Conservation (phyloP, 1,140 invertebrate species). For the Leptinotarsa defecta region DNA sequence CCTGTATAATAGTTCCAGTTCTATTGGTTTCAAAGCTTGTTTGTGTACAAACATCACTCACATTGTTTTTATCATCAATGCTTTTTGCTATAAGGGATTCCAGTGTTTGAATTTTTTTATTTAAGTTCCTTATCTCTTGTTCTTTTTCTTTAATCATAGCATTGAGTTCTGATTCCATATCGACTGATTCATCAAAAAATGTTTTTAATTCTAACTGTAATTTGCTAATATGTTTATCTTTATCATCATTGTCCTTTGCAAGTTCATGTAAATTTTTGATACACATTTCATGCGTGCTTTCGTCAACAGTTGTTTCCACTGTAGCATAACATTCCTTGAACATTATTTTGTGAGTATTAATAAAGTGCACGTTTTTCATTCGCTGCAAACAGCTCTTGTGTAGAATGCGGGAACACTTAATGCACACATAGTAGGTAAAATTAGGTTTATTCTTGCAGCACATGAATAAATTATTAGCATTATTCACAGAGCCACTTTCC, state of each 20-base stretch:
- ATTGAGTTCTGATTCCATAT: slow-evolving; percentile 14
- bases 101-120: too few species aligned
- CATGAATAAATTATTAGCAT: slow-evolving; percentile 14
- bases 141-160: background rate
- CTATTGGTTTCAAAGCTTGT: too few species aligned
- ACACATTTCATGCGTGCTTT: background rate
- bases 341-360: slow-evolving; percentile 10
- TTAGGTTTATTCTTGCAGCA: slow-evolving; percentile 16
- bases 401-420: slow-evolving; percentile 15
- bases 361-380: slow-evolving; percentile 16
- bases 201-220: slow-evolving; percentile 11
- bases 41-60: too few species aligned
- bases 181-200: slow-evolving; percentile 1
- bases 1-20: background rate
- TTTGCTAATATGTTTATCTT: slow-evolving; percentile 10
- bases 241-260: background rate
- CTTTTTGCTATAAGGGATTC: too few species aligned
- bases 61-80: too few species aligned
- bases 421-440: slow-evolving; percentile 17
- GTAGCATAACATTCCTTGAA: background rate
- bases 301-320: background rate
- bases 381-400: slow-evolving; percentile 17
- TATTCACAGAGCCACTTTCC: slow-evolving; percentile 16
- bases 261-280: background rate
- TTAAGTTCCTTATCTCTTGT: too few species aligned